phyloP scores from a whole-genome alignment of 2,797 vertebrate species.

The Bufotes viridis region DNA sequence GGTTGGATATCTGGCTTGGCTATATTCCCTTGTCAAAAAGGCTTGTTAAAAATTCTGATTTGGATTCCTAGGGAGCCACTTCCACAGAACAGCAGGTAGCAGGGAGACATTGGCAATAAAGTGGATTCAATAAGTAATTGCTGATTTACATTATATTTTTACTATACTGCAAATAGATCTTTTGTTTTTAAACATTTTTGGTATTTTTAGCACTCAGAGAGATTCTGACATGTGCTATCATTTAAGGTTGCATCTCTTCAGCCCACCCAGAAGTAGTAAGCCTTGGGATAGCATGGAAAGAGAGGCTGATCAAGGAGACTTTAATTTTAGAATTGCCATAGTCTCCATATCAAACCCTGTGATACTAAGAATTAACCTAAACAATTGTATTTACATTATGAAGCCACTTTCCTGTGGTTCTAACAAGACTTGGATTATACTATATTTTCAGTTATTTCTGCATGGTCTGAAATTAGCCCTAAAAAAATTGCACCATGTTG shows the following conservation, averaged over 20 bases:
- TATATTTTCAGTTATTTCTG: neutral
- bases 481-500: too few relatives aligned
- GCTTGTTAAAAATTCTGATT: too few relatives aligned
- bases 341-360: neutral
- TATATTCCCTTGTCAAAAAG: too few relatives aligned
- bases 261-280: constrained; percentile 15
- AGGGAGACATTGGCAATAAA: neutral
- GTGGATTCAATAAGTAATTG: neutral
- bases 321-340: neutral
- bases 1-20: too few relatives aligned
- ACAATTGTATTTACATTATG: neutral
- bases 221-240: neutral
- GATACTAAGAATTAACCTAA: neutral
- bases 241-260: neutral
- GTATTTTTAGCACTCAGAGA: neutral
- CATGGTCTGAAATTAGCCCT: too few relatives aligned
- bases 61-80: too few relatives aligned
- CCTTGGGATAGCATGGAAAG: neutral
- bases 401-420: neutral
- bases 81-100: neutral
- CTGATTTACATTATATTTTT: neutral
- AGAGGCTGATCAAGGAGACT: constrained; percentile 12
- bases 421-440: neutral
- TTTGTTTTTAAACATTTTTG: neutral
- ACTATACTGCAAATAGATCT: neutral